A percentile compares a stretch with the other conserved stretches of the same genome.
These are phyloP conservation scores for Ericerus pela DNA, from an alignment of 1,140 invertebrate genomes.

Conservation along the genomic window DNA sequence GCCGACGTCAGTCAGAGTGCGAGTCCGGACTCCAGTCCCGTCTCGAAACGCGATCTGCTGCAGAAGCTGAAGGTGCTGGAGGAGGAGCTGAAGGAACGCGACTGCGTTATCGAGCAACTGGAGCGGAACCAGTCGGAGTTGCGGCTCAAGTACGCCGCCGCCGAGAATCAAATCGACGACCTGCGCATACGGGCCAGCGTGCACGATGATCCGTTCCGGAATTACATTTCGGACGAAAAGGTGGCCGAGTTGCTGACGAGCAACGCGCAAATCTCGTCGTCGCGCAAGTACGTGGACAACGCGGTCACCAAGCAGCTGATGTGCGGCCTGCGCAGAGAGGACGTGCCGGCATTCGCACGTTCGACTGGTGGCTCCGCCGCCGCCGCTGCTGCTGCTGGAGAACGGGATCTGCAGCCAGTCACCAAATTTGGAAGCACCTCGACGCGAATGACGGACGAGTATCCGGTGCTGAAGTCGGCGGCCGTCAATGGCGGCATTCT, in stretches of 20 bases:
- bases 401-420: background rate
- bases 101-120: slow-evolving; percentile 5
- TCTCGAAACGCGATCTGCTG: background rate
- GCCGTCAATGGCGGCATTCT: background rate
- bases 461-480: background rate
- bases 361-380: too few species aligned
- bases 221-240: background rate
- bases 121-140: background rate
- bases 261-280: background rate
- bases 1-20: background rate
- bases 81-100: background rate
- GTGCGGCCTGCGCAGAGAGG: background rate
- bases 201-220: background rate
- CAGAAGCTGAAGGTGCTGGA: background rate
- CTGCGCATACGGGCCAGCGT: background rate
- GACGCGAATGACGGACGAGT: background rate
- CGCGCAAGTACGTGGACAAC: background rate
- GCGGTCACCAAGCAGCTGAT: background rate
- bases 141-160: background rate
- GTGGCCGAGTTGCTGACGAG: background rate
- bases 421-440: background rate
- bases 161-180: background rate
- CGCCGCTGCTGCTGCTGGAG: too few species aligned
- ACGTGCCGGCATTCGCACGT: background rate
- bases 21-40: background rate